Percentiles rank a stretch among this genome's conserved stretches.
These are phyloP conservation scores for Mirza zaza DNA, from an alignment of 2,113 vertebrate genomes.

Conservation along the genomic window DNA sequence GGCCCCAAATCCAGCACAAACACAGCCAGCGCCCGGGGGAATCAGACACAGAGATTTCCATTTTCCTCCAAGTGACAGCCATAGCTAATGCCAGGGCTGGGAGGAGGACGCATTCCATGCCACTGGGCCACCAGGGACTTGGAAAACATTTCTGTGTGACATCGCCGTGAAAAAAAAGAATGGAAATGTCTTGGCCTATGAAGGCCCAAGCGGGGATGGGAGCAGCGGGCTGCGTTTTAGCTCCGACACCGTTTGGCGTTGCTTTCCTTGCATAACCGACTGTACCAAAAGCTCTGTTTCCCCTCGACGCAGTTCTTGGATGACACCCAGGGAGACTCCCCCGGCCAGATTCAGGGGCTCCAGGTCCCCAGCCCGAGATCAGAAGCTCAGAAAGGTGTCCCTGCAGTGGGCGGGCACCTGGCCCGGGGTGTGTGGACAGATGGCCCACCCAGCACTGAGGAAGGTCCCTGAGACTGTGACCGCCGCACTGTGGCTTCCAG, in stretches of 20 bases:
- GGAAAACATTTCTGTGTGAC: constrained; percentile 72
- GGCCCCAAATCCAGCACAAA: neutral
- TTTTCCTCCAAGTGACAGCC: constrained; percentile 60
- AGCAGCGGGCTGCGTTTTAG: constrained; percentile 12
- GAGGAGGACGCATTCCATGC: constrained; percentile 51
- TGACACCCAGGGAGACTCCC: constrained; percentile 1
- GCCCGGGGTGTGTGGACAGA: no score
- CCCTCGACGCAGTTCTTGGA: neutral
- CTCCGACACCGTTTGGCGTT: neutral
- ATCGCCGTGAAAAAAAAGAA: constrained; percentile 61
- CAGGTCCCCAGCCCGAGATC: neutral
- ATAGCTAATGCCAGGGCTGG: constrained; percentile 60
- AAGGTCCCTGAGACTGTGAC: neutral
- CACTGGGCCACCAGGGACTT: neutral
- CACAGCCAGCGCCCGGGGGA: constrained; percentile 33
- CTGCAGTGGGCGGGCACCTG: no score
- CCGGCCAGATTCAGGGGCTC: neutral
- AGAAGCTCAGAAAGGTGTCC: neutral
- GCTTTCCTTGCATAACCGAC: constrained; percentile 57
- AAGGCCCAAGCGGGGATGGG: constrained; percentile 9
- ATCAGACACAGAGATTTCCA: constrained; percentile 60
- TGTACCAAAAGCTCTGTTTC: neutral
- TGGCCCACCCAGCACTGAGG: neutral
- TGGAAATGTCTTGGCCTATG: constrained; percentile 60
- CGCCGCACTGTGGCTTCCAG: neutral